Conservation (phyloP, 2,797 vertebrate species). For the Okamejei kenojei region DNA sequence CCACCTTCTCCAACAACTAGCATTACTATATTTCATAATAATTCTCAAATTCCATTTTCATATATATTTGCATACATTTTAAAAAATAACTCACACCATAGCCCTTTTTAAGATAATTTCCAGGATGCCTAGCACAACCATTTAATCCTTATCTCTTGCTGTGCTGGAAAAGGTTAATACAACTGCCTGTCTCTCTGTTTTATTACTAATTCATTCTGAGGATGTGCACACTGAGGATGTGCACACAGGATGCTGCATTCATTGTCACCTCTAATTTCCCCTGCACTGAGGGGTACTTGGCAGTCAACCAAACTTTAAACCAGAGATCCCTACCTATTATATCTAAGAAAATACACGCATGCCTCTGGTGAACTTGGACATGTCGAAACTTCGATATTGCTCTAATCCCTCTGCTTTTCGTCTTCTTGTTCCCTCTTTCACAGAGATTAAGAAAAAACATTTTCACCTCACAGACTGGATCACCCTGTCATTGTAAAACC, state of each 20-base stretch:
- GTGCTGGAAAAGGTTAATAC: neutral
- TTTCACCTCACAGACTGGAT: neutral
- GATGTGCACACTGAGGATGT: no score
- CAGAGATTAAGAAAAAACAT: neutral
- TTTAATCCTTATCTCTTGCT: neutral
- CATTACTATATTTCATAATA: neutral
- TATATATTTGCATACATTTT: neutral
- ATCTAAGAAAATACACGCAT: neutral
- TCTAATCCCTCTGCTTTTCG: neutral
- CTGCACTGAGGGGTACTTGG: no score
- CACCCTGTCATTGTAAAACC: neutral
- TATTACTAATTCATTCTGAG: no score
- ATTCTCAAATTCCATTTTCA: neutral
- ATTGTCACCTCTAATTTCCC: no score
- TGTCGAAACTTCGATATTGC: neutral
- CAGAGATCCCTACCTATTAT: no score
- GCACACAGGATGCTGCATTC: no score
- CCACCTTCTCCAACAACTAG: neutral
- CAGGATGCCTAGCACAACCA: neutral
- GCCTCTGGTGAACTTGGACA: neutral
- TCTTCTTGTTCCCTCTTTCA: neutral
- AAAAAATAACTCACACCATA: neutral
- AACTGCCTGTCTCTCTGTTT: no score
- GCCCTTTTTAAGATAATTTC: neutral
- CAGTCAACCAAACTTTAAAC: no score